phyloP scores from a whole-genome alignment of 2,888 invertebrate species.

The Trichogramma evanescens region DNA sequence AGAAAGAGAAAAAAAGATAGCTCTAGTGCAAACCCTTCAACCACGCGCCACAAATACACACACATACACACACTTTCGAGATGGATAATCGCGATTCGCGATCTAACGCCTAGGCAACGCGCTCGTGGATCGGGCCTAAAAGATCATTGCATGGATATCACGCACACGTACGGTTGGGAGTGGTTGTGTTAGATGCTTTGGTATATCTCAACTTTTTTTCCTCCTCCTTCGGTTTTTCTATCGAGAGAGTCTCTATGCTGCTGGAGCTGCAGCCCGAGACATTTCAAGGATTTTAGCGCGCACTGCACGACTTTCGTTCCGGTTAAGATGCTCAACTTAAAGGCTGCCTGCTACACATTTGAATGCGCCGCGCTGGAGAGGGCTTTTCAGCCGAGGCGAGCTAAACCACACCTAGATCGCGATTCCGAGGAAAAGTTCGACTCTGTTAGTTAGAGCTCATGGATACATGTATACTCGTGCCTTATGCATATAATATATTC shows the following conservation, averaged over 20 bases:
- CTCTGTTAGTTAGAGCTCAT: too few species aligned
- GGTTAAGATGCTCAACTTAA: slow-evolving; percentile 17
- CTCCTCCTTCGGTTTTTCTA: background rate
- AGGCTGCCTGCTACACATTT: too few species aligned
- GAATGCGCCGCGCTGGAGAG: too few species aligned
- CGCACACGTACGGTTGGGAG: slow-evolving; percentile 17
- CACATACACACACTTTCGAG: too few species aligned
- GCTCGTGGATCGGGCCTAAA: background rate
- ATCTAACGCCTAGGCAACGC: slow-evolving; percentile 12
- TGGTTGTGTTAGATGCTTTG: slow-evolving; percentile 2
- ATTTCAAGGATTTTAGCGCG: slow-evolving; percentile 34
- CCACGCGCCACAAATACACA: too few species aligned
- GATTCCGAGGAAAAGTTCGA: too few species aligned
- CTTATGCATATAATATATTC: too few species aligned
- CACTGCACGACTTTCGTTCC: slow-evolving; percentile 36
- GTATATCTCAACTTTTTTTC: slow-evolving; percentile 14
- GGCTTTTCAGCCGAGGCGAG: too few species aligned
- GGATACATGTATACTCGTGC: too few species aligned
- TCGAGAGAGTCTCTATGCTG: too few species aligned
- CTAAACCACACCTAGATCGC: too few species aligned
- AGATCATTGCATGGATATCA: slow-evolving; percentile 19
- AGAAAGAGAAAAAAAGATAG: background rate
- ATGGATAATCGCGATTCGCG: slow-evolving; percentile 2
- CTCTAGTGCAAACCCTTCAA: background rate
- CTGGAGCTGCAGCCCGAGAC: slow-evolving; percentile 16